Conservation (phyloP, 2,888 invertebrate genomes). For the Eubasilissa splendida region DNA sequence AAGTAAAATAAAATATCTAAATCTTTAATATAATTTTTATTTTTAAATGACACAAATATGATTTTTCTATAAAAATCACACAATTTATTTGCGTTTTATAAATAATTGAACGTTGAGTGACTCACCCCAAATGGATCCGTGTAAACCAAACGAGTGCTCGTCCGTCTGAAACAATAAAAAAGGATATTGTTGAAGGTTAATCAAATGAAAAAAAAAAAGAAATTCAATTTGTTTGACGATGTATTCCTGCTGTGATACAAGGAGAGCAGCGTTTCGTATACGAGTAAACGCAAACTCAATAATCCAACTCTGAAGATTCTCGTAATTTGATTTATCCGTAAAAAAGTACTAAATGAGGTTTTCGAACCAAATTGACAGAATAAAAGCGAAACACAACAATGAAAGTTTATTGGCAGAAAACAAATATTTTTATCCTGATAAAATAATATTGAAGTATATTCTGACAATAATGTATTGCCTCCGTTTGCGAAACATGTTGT, state of each 20-base stretch:
- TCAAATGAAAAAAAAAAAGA: slow-evolving; percentile 11
- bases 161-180: slow-evolving; percentile 20
- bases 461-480: no score
- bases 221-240: slow-evolving; percentile 23
- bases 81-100: no score
- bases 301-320: slow-evolving; percentile 1
- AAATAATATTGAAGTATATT: neutral
- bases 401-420: slow-evolving; percentile 4
- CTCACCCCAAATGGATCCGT: neutral
- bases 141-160: neutral
- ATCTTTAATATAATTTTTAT: no score
- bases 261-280: neutral
- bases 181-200: slow-evolving; percentile 12
- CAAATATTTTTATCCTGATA: neutral
- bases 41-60: no score
- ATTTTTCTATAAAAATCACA: no score
- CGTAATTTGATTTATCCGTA: slow-evolving; percentile 11
- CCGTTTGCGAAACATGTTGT: no score
- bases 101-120: no score
- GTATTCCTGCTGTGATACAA: neutral
- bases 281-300: neutral
- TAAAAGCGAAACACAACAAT: neutral
- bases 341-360: slow-evolving; percentile 15
- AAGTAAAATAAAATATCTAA: no score
- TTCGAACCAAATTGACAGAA: slow-evolving; percentile 19